phyloP scores from a whole-genome alignment of 1,140 invertebrate species.

The Gonatopus flavifemur region DNA sequence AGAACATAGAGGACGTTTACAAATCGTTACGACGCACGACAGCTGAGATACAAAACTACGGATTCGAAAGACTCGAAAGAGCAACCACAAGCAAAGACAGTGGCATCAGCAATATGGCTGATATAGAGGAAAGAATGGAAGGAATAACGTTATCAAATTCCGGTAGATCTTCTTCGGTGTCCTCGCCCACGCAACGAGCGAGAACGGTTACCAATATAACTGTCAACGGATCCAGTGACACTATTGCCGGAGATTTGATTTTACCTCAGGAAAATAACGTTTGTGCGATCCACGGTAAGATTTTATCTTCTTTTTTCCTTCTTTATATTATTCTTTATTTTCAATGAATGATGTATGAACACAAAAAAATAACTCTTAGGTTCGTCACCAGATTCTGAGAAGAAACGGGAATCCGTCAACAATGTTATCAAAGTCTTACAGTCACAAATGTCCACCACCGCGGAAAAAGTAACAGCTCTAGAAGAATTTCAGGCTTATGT shows the following conservation, averaged over 20 bases:
- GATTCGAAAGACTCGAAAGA: constrained; percentile 71
- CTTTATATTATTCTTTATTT: not conserved
- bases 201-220: constrained; percentile 43
- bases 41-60: constrained; percentile 90
- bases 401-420: constrained; percentile 50
- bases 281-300: constrained; percentile 48
- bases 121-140: constrained; percentile 63
- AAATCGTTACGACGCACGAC: constrained; percentile 85
- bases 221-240: constrained; percentile 54
- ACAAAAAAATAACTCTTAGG: constrained; percentile 16
- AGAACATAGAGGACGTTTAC: constrained; percentile 78
- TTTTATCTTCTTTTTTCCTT: not conserved
- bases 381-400: constrained; percentile 44
- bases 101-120: constrained; percentile 83
- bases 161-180: constrained; percentile 56
- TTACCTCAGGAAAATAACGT: constrained; percentile 56
- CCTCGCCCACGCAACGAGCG: constrained; percentile 56
- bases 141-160: constrained; percentile 55
- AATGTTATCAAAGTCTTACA: constrained; percentile 48
- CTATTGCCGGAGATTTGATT: constrained; percentile 52
- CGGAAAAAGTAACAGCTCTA: constrained; percentile 43
- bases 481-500: constrained; percentile 54
- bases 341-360: not conserved
- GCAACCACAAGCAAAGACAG: constrained; percentile 86
- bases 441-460: constrained; percentile 30